phyloP scores from a whole-genome alignment of 1,140 invertebrate genomes.

The Cotesia chilonis region DNA sequence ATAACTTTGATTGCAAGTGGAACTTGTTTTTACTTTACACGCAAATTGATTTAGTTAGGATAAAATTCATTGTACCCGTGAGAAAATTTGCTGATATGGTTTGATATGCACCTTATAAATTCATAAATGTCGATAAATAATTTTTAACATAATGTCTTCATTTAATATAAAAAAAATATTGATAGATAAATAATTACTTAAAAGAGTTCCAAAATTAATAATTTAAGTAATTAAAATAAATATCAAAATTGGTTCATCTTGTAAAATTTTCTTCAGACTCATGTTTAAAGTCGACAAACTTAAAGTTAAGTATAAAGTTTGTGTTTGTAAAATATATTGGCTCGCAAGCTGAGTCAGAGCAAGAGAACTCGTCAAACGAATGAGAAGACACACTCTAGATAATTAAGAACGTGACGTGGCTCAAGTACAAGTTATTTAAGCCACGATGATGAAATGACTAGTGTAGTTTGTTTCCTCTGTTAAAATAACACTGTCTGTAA shows the following conservation, averaged over 20 bases:
- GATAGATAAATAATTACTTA: neutral
- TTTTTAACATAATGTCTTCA: too few relatives aligned
- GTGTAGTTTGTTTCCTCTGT: neutral
- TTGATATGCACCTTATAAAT: too few relatives aligned
- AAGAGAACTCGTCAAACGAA: neutral
- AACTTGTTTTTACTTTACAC: too few relatives aligned
- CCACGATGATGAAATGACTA: slow-evolving; percentile 15
- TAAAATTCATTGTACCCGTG: too few relatives aligned
- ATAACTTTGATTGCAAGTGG: too few relatives aligned
- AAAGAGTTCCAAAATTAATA: neutral
- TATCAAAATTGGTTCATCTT: neutral
- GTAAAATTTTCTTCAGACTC: slow-evolving; percentile 11
- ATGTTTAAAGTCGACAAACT: neutral
- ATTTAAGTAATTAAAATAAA: too few relatives aligned
- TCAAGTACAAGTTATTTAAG: neutral
- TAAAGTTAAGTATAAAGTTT: slow-evolving; percentile 6
- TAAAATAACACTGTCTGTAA: slow-evolving; percentile 6
- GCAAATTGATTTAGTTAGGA: neutral
- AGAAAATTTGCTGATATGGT: too few relatives aligned
- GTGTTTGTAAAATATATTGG: slow-evolving; percentile 32
- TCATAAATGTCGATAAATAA: too few relatives aligned
- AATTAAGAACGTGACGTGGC: slow-evolving; percentile 37
- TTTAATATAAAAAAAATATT: too few relatives aligned
- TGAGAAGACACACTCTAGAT: slow-evolving; percentile 24
- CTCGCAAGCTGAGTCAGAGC: neutral